Percentiles rank a stretch among this genome's conserved stretches.
phyloP scores from a whole-genome alignment of 2,797 vertebrate species.

The Ctenopoma multispine region DNA sequence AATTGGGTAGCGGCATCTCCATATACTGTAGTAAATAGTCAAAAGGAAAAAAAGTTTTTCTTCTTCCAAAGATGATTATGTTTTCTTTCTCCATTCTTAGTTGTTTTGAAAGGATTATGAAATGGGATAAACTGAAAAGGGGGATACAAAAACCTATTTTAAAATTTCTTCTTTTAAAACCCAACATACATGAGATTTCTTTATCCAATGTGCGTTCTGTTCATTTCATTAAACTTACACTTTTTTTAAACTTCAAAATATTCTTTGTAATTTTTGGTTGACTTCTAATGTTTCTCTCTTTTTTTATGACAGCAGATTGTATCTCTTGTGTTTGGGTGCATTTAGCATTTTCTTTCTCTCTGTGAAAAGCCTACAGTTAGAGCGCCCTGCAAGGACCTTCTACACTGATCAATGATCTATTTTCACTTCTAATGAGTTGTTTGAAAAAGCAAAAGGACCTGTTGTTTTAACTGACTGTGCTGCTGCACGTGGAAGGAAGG shows the following conservation, averaged over 20 bases:
- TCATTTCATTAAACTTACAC: slow-evolving; percentile 70
- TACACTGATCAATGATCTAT: slow-evolving; percentile 69
- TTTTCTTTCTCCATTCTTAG: slow-evolving; percentile 77
- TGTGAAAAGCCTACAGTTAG: slow-evolving; percentile 70
- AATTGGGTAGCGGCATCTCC: slow-evolving; percentile 91
- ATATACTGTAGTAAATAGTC: slow-evolving; percentile 91
- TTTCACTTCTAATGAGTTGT: slow-evolving; percentile 77
- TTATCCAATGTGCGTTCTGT: slow-evolving; percentile 66
- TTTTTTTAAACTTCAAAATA: slow-evolving; percentile 72
- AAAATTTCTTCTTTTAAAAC: slow-evolving; percentile 55
- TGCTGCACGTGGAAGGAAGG: slow-evolving; percentile 62
- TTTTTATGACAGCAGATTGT: slow-evolving; percentile 87
- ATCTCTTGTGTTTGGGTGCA: slow-evolving; percentile 85
- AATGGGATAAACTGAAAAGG: slow-evolving; percentile 68
- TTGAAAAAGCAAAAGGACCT: slow-evolving; percentile 78
- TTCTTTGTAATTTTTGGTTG: slow-evolving; percentile 71
- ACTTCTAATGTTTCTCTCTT: slow-evolving; percentile 66
- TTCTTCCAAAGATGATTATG: slow-evolving; percentile 88
- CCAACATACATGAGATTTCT: slow-evolving; percentile 72
- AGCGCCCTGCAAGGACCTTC: slow-evolving; percentile 74
- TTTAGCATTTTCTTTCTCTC: slow-evolving; percentile 80
- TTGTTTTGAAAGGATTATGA: slow-evolving; percentile 74
- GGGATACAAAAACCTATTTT: slow-evolving; percentile 60
- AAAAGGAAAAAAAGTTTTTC: slow-evolving; percentile 81
- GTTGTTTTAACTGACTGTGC: slow-evolving; percentile 76